Evolutionary conservation across 1,140 invertebrate genomes (phyloP), one percentile per base, ranked within the genome.

Genomic region (Anastrepha obliqua): DNA sequence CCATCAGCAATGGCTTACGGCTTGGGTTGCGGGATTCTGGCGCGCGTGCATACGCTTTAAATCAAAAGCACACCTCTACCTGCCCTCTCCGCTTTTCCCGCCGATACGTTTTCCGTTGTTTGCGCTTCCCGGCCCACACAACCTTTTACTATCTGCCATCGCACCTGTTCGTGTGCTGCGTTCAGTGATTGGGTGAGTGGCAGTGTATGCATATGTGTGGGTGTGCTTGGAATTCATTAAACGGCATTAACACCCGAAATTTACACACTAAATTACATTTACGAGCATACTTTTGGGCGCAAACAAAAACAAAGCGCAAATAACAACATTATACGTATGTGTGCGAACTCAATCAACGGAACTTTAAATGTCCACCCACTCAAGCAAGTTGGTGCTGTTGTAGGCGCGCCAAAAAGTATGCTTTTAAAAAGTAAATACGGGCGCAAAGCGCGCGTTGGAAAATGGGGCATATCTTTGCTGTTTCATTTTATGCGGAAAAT

Each of bases 171-270:
- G 20, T 55, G 15, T 9, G 17, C 17, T 81, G 42, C 74, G 11
- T 55, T 81, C n/a, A 29, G 29, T 29, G 29, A 29, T 29, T 29
- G 29, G 29, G 29, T 29, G 29, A 29, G 29, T 29, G 29, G 29
- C 29, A 29, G n/a, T 20, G 9, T 78, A 1, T 78, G 13, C n/a
- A 17, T 44, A 2, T 55, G 47, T 81, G 44, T 81, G n/a, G 13
- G 47, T 6, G 44, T 17, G 74, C 47, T 55, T 55, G 3, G 47
- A 81, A 81, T 81, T 81, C 74, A 81, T 81, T 81, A 81, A 81
- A 81, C 47, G 74, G 74, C 47, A 81, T 81, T 81, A 55, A 81
- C 74, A 81, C 74, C 47, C 44, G 74, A 81, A 81, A 81, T 81
- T 55, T 81, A 17, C 74, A 81, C 47, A 81, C 47, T 81, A 81